A percentile compares a stretch with the other conserved stretches of the same genome.
Conservation (phyloP, 2,888 invertebrate genomes). For the Tetragonula carbonaria region DNA sequence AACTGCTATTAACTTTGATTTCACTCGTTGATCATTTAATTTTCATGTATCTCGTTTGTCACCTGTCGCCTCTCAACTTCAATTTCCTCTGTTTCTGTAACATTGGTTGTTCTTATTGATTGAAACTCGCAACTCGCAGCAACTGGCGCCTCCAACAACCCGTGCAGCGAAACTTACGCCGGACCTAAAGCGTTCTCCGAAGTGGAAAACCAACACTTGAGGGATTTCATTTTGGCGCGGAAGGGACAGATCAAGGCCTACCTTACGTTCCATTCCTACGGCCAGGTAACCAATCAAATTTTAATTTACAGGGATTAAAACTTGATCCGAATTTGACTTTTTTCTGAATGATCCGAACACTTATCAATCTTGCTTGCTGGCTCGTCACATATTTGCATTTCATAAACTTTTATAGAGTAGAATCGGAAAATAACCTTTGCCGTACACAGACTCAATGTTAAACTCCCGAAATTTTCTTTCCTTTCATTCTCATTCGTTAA, state of each 20-base stretch:
- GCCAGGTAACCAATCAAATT: slow-evolving; percentile 82
- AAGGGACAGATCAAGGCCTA: slow-evolving; percentile 87
- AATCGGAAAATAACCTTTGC: background rate
- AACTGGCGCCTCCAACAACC: slow-evolving; percentile 82
- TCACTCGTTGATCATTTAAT: background rate
- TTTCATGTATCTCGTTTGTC: background rate
- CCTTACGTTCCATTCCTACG: slow-evolving; percentile 90
- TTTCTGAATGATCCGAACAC: background rate
- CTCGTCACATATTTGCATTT: background rate
- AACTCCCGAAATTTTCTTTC: too few relatives aligned
- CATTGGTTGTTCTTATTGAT: background rate
- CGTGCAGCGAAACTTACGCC: slow-evolving; percentile 87
- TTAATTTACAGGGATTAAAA: background rate
- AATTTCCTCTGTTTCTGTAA: background rate
- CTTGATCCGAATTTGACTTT: slow-evolving; percentile 1
- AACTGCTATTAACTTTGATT: too few relatives aligned
- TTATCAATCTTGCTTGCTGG: too few relatives aligned
- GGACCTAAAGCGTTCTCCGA: slow-evolving; percentile 88
- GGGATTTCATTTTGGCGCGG: slow-evolving; percentile 86
- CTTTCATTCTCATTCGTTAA: too few relatives aligned
- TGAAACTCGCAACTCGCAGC: slow-evolving; percentile 44
- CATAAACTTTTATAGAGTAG: background rate
- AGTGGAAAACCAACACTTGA: slow-evolving; percentile 87
- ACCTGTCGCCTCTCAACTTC: background rate
- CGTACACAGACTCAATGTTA: background rate